Evolutionary conservation across 1,140 invertebrate species (phyloP), one percentile per base, ranked within the genome.

Genomic region (Zaprionus nigranus): DNA sequence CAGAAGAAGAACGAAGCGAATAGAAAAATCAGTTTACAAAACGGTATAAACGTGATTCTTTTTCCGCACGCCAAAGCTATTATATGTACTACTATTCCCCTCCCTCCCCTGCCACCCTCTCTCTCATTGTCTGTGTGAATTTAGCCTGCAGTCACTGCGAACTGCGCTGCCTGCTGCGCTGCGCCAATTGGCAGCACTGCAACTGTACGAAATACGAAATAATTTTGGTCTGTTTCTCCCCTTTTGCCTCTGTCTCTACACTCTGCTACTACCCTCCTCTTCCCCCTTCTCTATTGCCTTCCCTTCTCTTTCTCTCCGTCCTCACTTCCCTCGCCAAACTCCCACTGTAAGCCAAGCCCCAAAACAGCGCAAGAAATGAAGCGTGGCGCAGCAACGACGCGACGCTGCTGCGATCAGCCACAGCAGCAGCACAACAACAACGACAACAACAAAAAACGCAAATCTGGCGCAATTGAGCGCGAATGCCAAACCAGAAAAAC

Each of bases 401-500:
- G 67, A 40, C 54, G 68, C 71, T 64, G 68, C 71, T 61, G 57
- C 79, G 64, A 81, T 70, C 51, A 65, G 57, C 51, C 62, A 53
- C 58, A 36, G 62, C 38, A 70, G 51, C 67, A 64, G n/a, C n/a
- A n/a, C n/a, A n/a, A n/a, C 54, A 73, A 63, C 64, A 67, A 26
- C 75, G 69, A 26, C 77, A 49, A 53, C 57, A 69, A 43, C 63
- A 80, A 63, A 78, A 87, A 87, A 88, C 84, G 85, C 84, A 88
- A 88, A 88, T 88, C 84, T 88, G 84, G 84, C 84, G 84, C 84
- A 87, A 87, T 87, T 87, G 82, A 85, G 71, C 82, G 82, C 82
- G 82, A 85, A 85, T 85, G 84, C 78, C 85, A 87, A 88, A 90
- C 84, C 84, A 88, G 84, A 90, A 88, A 88, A 88, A 88, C 84